Base-by-base conservation (phyloP, 2,797 vertebrate species). In the Fundulus diaphanus region DNA sequence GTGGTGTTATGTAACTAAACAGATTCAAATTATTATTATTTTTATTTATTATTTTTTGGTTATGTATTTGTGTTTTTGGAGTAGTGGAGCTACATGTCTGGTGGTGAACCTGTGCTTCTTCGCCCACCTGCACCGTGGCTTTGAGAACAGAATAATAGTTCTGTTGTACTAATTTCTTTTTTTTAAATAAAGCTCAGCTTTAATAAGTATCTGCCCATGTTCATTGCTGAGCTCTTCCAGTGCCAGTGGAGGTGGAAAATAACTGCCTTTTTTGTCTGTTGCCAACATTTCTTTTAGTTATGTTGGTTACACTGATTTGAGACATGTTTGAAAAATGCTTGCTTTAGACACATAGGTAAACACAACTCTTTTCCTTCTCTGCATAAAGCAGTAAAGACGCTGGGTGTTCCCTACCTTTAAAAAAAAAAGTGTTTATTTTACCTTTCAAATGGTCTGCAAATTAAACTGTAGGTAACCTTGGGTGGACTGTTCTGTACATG, bases 381-480 rank as follows among this genome's bases (percentile, higher is more conserved):
- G 76, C 77, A 72, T 65, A 84, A 80, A 84, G 52, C 79, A 73
- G 85, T 79, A 77, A 77, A 84, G 81, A 76, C 72, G 79, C 73
- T 86, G 88, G 89, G 86, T 92, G 90, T 92, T 90, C 81, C 73
- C 81, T 72, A 56, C 70, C 72, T 88, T 84, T 84, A n/a, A n/a
- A n/a, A n/a, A n/a, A 72, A 84, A 81, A 73, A 29, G 68, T 90
- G 80, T 92, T 93, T 88, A 70, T 92, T 92, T 92, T 72, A 81
- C 68, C 76, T 89, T 85, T 88, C 73, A 27, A 82, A 87, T 83
- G 81, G 77, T 70, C 85, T 84, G 76, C 77, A 89, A 88, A 89
- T 92, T 75, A 86, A 85, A 86, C 82, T 52, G 78, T 73, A 29
- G 78, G 83, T 76, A 81, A 85, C 77, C 78, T 79, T 83, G 86